phyloP scores from a whole-genome alignment of 2,888 invertebrate genomes.

The Tigriopus californicus region DNA sequence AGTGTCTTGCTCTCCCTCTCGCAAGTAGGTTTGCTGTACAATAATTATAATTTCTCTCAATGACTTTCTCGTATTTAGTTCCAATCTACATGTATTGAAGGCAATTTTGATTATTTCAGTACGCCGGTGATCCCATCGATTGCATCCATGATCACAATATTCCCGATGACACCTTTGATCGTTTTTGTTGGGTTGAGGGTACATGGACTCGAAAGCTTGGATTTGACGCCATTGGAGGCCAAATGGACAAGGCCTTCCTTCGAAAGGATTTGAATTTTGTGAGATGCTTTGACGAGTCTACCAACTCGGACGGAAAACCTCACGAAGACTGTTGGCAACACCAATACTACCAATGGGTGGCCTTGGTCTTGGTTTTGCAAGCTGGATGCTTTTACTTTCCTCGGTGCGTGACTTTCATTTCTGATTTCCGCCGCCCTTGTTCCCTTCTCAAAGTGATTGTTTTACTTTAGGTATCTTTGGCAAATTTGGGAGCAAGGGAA shows the following conservation, averaged over 20 bases:
- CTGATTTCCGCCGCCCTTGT: neutral
- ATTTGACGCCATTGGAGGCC: neutral
- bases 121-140: conserved; percentile 9
- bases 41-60: neutral
- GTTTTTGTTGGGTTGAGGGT: neutral
- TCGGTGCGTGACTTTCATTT: neutral
- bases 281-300: neutral
- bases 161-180: neutral
- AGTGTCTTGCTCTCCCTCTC: neutral
- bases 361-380: neutral
- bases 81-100: neutral
- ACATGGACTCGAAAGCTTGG: neutral
- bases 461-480: neutral
- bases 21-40: neutral
- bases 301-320: neutral
- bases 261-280: no score
- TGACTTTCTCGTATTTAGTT: neutral
- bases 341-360: conserved; percentile 12
- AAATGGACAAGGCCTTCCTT: neutral
- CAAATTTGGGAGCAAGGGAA: neutral
- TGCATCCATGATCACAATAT: neutral
- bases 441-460: neutral
- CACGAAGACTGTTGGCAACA: conserved; percentile 9
- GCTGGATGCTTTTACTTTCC: conserved; percentile 10
- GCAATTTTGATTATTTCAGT: neutral